These are phyloP conservation scores for Poecilia velifera DNA, from an alignment of 2,797 vertebrate species.

Conservation along the genomic window DNA sequence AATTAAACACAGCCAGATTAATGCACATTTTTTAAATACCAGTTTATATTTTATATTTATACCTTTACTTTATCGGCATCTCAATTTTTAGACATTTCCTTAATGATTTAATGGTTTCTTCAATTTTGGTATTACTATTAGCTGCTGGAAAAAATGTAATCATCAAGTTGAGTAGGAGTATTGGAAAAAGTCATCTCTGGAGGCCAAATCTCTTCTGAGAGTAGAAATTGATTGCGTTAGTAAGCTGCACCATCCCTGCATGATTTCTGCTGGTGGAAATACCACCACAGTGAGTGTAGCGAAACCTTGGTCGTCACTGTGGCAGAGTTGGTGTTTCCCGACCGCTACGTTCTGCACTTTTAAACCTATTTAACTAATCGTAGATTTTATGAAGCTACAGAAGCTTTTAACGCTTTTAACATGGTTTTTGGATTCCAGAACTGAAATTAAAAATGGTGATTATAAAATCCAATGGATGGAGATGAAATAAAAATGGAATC, in stretches of 20 bases:
- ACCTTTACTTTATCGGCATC: too few relatives aligned
- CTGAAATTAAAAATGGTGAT: neutral
- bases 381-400: neutral
- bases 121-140: neutral
- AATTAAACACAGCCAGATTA: too few relatives aligned
- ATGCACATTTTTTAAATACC: too few relatives aligned
- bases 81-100: too few relatives aligned
- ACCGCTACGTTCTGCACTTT: neutral
- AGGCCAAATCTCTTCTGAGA: conserved; percentile 10
- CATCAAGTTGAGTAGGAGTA: neutral
- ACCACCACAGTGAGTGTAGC: conserved; percentile 8
- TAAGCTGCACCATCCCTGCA: conserved; percentile 8
- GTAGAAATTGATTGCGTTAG: conserved; percentile 14
- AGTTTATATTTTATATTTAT: too few relatives aligned
- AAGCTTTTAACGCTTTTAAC: neutral
- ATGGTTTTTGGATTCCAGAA: neutral
- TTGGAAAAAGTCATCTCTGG: conserved; percentile 10
- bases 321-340: neutral
- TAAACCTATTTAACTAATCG: neutral
- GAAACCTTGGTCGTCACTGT: conserved; percentile 47
- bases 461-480: neutral
- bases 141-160: conserved; percentile 10
- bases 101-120: neutral
- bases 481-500: neutral
- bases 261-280: conserved; percentile 43